phyloP scores from a whole-genome alignment of 2,113 vertebrate genomes.

The Hypanus sabinus region DNA sequence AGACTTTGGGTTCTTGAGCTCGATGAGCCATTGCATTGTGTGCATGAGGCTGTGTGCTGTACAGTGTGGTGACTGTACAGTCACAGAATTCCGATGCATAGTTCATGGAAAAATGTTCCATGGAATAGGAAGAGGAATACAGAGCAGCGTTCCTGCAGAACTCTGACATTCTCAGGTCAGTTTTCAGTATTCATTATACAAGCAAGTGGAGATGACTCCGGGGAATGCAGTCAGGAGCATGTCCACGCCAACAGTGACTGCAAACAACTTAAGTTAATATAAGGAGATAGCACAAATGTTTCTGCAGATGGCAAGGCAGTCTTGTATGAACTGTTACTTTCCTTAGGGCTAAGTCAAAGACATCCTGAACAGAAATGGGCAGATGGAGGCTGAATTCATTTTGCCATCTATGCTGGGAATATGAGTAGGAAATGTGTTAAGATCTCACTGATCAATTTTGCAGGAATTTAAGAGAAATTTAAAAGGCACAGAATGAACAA shows the following conservation, averaged over 20 bases:
- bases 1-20: background rate
- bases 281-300: background rate
- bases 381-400: too few relatives aligned
- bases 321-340: too few relatives aligned
- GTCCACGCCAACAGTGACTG: background rate
- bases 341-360: too few relatives aligned
- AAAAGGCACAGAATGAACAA: too few relatives aligned
- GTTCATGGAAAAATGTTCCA: too few relatives aligned
- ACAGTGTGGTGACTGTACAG: background rate
- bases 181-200: background rate
- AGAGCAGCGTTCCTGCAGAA: background rate
- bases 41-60: background rate
- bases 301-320: background rate
- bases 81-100: too few relatives aligned
- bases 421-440: too few relatives aligned
- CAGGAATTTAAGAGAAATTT: too few relatives aligned
- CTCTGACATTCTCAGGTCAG: background rate
- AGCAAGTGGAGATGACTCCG: background rate
- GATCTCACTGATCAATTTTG: too few relatives aligned
- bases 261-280: too few relatives aligned
- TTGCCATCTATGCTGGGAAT: too few relatives aligned
- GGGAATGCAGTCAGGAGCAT: background rate
- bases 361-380: too few relatives aligned
- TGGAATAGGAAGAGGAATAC: background rate
- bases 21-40: background rate